Conservation (phyloP, 1,140 invertebrate genomes). For the Trichomalopsis sarcophagae region DNA sequence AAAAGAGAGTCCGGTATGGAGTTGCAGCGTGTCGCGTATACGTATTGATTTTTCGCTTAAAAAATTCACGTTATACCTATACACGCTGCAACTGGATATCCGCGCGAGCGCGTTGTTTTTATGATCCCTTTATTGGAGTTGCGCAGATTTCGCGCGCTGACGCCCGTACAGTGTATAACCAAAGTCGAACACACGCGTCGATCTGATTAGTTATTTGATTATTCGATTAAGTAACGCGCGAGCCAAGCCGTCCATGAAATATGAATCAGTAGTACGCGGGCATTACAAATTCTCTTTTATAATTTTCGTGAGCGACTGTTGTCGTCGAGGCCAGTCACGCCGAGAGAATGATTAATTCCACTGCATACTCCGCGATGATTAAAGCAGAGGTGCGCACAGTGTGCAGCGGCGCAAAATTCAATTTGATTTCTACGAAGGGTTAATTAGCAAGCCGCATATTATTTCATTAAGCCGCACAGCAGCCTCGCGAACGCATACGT, state of each 20-base stretch:
- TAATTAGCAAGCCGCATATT: not conserved
- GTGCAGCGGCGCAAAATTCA: not conserved
- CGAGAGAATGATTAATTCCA: too few species aligned
- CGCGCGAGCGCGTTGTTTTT: not conserved
- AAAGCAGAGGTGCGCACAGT: not conserved
- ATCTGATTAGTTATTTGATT: too few species aligned
- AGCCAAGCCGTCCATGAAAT: too few species aligned
- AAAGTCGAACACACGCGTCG: too few species aligned
- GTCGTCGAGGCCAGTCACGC: too few species aligned
- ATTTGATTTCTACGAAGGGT: not conserved
- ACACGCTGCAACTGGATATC: not conserved
- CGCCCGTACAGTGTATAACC: too few species aligned
- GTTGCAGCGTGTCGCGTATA: not conserved
- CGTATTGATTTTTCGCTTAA: slow-evolving; percentile 26
- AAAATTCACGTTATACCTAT: not conserved
- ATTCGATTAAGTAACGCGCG: too few species aligned
- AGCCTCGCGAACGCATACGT: too few species aligned
- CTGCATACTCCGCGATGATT: not conserved
- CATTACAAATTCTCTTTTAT: too few species aligned
- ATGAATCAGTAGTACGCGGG: too few species aligned
- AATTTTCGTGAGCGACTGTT: too few species aligned
- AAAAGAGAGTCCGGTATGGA: not conserved
- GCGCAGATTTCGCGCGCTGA: not conserved
- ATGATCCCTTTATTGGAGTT: not conserved
- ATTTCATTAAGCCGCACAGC: not conserved